These are phyloP conservation scores for Muscina levida DNA, from an alignment of 2,888 invertebrate genomes.

Conservation along the genomic window DNA sequence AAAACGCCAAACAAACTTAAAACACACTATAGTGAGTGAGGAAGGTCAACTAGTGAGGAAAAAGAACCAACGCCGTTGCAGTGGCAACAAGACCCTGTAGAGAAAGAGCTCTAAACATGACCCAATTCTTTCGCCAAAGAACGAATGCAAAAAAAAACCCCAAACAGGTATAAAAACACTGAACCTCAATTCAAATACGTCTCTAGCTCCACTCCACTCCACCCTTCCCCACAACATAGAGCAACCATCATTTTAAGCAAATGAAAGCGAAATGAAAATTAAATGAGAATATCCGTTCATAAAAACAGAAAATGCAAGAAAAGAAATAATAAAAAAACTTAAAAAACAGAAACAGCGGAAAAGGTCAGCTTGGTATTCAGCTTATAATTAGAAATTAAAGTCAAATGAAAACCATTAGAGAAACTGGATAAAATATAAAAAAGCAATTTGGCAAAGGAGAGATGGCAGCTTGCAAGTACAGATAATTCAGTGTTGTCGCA, in stretches of 20 bases:
- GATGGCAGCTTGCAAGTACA: no score
- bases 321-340: no score
- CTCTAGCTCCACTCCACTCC: background rate
- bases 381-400: conserved; percentile 20
- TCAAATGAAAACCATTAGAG: background rate
- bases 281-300: conserved; percentile 23
- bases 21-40: background rate
- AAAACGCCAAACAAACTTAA: conserved; percentile 38
- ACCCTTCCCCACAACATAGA: background rate
- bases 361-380: conserved; percentile 17
- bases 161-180: no score
- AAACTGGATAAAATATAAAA: no score
- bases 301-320: background rate
- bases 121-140: conserved; percentile 59
- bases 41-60: background rate
- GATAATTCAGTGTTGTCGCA: no score
- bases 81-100: no score
- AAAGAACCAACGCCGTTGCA: background rate
- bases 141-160: background rate
- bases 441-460: no score
- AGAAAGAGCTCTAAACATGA: conserved; percentile 51
- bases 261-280: conserved; percentile 46
- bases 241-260: conserved; percentile 32
- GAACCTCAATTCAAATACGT: background rate
- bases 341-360: no score